Evolutionary conservation across 2,797 vertebrate species (phyloP).

Genomic region (Thalassophryne amazonica): DNA sequence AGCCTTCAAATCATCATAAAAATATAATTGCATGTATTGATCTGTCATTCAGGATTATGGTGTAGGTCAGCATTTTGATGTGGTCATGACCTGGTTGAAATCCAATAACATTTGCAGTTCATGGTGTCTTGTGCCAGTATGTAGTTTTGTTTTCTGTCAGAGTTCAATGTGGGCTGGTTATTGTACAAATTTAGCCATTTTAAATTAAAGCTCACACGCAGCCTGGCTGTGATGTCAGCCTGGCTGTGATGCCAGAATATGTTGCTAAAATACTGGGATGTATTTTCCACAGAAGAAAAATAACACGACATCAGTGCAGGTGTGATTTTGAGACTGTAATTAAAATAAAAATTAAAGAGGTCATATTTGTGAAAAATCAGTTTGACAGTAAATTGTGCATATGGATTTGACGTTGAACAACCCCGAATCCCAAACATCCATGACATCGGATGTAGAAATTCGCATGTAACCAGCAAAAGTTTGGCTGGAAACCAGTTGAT

Average conservation of each 20-base stretch:
- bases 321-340: background rate
- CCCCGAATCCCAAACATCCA: too few species aligned
- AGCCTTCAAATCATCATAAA: constrained; percentile 43
- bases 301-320: background rate
- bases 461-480: too few species aligned
- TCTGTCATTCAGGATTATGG: constrained; percentile 56
- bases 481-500: too few species aligned
- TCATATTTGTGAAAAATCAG: too few species aligned
- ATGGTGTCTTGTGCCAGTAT: constrained; percentile 52
- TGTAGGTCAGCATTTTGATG: constrained; percentile 74
- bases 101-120: constrained; percentile 73
- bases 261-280: constrained; percentile 9
- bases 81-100: constrained; percentile 71
- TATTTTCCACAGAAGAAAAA: constrained; percentile 14
- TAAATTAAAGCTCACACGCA: constrained; percentile 67
- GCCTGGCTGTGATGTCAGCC: constrained; percentile 9
- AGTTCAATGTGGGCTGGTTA: constrained; percentile 62
- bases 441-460: too few species aligned
- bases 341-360: background rate
- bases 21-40: constrained; percentile 54
- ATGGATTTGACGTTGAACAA: too few species aligned
- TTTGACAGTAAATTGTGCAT: too few species aligned
- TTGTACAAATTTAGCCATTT: constrained; percentile 50
- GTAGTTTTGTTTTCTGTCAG: constrained; percentile 61
- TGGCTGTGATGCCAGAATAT: constrained; percentile 21